Percentiles rank a stretch among this genome's conserved stretches.
These are phyloP conservation scores for Passer montanus DNA, from an alignment of 2,113 vertebrate species.

Conservation along the genomic window DNA sequence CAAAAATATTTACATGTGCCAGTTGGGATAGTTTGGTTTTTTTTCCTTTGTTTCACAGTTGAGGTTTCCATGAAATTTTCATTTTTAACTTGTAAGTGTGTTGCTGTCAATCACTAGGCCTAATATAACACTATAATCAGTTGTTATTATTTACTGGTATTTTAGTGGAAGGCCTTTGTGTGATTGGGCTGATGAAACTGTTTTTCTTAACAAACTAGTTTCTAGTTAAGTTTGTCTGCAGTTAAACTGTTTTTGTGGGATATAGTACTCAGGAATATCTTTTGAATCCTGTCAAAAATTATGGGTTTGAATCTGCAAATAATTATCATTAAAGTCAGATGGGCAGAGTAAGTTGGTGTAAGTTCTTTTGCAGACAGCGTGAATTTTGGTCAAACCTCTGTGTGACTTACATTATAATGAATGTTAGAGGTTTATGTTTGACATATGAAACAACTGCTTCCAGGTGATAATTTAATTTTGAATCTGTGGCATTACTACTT, in stretches of 20 bases:
- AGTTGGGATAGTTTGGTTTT: neutral
- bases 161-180: neutral
- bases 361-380: neutral
- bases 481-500: neutral
- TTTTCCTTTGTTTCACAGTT: neutral
- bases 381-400: neutral
- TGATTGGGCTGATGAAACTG: neutral
- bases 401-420: fast-evolving
- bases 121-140: neutral
- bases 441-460: neutral
- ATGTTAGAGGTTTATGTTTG: neutral
- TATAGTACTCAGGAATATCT: neutral
- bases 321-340: neutral
- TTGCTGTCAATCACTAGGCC: neutral
- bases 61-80: neutral
- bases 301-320: neutral
- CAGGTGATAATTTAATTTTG: neutral
- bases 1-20: neutral
- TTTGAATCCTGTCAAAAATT: neutral
- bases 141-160: neutral
- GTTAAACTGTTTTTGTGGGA: neutral
- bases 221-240: neutral
- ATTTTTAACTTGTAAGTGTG: neutral
- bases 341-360: neutral
- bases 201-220: neutral